These are phyloP conservation scores for Archilochus colubris DNA, from an alignment of 2,113 vertebrate genomes.

Conservation along the genomic window DNA sequence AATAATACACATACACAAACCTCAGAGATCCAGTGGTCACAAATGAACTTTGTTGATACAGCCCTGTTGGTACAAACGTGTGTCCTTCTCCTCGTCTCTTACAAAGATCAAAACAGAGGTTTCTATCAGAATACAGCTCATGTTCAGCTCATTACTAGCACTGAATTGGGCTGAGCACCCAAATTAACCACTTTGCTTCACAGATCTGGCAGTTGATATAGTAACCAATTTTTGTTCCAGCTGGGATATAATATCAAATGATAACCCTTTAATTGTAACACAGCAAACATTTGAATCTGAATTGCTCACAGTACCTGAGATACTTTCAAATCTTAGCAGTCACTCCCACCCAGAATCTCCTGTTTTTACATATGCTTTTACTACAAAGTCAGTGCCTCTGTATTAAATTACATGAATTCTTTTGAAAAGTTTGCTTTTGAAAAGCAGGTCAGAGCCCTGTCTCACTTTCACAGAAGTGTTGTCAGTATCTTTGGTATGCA, in stretches of 20 bases:
- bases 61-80: neutral
- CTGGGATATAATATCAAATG: neutral
- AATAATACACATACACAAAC: neutral
- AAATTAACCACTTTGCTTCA: neutral
- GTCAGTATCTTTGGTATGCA: neutral
- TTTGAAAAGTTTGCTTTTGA: neutral
- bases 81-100: neutral
- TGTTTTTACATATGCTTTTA: neutral
- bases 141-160: neutral
- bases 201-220: neutral
- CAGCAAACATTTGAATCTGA: neutral
- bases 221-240: neutral
- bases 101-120: neutral
- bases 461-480: neutral
- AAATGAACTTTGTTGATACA: neutral
- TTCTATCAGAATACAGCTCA: neutral
- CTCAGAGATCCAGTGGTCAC: neutral
- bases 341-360: neutral
- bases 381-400: neutral
- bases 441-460: neutral
- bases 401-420: neutral
- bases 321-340: neutral
- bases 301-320: neutral
- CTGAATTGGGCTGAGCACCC: neutral
- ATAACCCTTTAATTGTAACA: neutral